These are phyloP conservation scores for Rotaria macrura DNA, from an alignment of 2,888 invertebrate genomes.

Conservation along the genomic window DNA sequence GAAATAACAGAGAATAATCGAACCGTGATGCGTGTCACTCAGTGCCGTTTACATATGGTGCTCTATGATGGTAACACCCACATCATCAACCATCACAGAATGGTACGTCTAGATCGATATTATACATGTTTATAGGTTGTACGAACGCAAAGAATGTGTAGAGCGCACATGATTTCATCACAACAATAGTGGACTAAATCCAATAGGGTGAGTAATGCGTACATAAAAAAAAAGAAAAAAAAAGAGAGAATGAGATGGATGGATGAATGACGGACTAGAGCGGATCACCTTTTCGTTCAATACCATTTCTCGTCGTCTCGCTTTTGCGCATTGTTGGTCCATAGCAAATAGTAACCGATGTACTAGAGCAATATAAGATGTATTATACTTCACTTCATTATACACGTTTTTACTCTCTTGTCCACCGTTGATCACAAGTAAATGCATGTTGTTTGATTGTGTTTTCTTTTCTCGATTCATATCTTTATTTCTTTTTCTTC, in stretches of 20 bases:
- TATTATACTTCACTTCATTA: background rate
- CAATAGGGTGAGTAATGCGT: background rate
- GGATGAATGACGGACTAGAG: slow-evolving; percentile 3
- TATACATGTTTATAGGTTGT: background rate
- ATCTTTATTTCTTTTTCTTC: background rate
- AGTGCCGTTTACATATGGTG: background rate
- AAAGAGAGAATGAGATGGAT: background rate
- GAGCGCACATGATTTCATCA: background rate
- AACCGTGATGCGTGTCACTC: background rate
- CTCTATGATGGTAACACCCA: background rate
- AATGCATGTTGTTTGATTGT: background rate
- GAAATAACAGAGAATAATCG: background rate
- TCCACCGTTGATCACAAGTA: background rate
- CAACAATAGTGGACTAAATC: background rate
- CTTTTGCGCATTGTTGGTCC: background rate
- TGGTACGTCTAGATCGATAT: background rate
- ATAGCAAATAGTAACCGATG: background rate
- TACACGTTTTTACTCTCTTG: background rate
- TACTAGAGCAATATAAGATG: background rate
- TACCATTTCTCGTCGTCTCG: background rate
- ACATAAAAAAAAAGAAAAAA: background rate
- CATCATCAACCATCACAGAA: background rate
- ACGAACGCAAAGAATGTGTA: background rate
- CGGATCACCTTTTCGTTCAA: background rate
- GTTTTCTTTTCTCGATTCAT: background rate